These are phyloP conservation scores for Cephus cinctus DNA, from an alignment of 1,140 invertebrate species.

Conservation along the genomic window DNA sequence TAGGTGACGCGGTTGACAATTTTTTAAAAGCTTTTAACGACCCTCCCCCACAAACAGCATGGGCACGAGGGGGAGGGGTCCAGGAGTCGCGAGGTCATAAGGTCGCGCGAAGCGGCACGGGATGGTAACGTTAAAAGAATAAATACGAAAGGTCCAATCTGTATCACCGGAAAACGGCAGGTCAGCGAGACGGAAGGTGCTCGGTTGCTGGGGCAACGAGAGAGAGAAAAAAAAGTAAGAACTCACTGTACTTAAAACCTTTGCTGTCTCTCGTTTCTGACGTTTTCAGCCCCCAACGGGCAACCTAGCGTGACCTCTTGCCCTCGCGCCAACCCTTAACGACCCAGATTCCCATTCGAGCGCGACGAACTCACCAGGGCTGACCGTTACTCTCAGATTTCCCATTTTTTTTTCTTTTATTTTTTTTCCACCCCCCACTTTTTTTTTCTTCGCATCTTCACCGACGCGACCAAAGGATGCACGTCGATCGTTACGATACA, in stretches of 20 bases:
- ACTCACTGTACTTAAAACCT: slow-evolving; percentile 12
- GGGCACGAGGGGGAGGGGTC: too few species aligned
- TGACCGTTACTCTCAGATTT: too few species aligned
- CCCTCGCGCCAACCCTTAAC: slow-evolving; percentile 1
- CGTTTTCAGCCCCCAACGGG: slow-evolving; percentile 19
- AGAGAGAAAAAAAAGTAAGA: neutral
- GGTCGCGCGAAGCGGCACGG: too few species aligned
- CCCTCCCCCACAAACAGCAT: too few species aligned
- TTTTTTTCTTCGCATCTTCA: slow-evolving; percentile 11
- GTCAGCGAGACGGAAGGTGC: slow-evolving; percentile 42
- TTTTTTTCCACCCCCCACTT: neutral
- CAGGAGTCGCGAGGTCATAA: too few species aligned
- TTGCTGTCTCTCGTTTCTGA: slow-evolving; percentile 12
- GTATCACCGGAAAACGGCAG: slow-evolving; percentile 41
- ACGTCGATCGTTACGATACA: too few species aligned
- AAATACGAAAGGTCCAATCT: slow-evolving; percentile 29
- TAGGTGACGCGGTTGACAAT: too few species aligned
- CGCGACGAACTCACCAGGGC: too few species aligned
- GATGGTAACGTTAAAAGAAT: too few species aligned
- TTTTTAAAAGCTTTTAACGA: too few species aligned
- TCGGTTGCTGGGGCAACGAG: slow-evolving; percentile 44
- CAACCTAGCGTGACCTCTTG: neutral
- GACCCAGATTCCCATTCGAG: too few species aligned
- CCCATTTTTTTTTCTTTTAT: neutral
- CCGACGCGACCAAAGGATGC: too few species aligned